Conservation (phyloP, 2,113 vertebrate species). For the Hippocampus abdominalis region DNA sequence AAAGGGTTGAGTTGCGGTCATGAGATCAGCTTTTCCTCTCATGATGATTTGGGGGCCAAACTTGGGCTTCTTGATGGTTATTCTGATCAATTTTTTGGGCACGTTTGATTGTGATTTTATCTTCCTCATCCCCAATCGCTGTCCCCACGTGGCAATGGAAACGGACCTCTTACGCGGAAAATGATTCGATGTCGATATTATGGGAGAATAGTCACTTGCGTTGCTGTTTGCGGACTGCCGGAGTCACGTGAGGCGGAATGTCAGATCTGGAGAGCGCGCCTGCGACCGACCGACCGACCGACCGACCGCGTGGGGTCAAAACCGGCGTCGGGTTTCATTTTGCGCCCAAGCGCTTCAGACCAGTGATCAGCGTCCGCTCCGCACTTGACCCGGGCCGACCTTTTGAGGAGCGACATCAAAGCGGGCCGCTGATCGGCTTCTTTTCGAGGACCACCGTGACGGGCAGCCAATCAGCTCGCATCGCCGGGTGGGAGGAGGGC, state of each 20-base stretch:
- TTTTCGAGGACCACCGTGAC: slow-evolving; percentile 60
- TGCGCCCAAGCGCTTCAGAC: slow-evolving; percentile 44
- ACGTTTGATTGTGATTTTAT: too few species aligned
- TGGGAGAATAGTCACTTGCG: neutral
- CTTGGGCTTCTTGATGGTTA: too few species aligned
- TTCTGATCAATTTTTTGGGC: too few species aligned
- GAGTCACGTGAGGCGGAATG: slow-evolving; percentile 17
- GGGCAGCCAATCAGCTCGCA: slow-evolving; percentile 55
- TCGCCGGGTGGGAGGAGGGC: slow-evolving; percentile 12
- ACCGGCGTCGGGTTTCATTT: slow-evolving; percentile 52
- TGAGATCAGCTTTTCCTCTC: too few species aligned
- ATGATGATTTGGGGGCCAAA: too few species aligned
- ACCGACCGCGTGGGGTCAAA: slow-evolving; percentile 33
- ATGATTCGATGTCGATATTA: too few species aligned
- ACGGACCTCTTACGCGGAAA: too few species aligned
- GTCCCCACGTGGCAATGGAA: too few species aligned
- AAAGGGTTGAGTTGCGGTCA: too few species aligned
- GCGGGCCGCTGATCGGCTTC: slow-evolving; percentile 47
- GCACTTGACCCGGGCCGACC: slow-evolving; percentile 41
- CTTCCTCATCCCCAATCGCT: too few species aligned
- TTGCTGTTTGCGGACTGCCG: neutral
- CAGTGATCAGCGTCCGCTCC: slow-evolving; percentile 42
- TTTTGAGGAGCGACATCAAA: slow-evolving; percentile 41
- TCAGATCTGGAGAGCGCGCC: slow-evolving; percentile 5
- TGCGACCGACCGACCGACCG: slow-evolving; percentile 25